These are phyloP conservation scores for Oasisia sp. DNA, from an alignment of 2,888 invertebrate species.

Conservation along the genomic window DNA sequence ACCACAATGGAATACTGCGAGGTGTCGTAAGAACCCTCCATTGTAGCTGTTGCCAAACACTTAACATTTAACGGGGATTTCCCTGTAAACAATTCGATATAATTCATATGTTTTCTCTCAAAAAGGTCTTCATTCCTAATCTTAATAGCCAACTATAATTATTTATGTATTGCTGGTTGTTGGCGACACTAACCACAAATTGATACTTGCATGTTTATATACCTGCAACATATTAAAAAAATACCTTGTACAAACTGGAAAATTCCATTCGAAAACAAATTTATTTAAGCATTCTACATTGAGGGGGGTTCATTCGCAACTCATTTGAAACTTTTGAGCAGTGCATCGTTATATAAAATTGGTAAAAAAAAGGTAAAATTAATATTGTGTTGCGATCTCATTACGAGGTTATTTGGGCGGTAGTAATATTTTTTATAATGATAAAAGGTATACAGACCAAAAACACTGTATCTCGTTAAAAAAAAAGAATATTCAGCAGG, in stretches of 20 bases:
- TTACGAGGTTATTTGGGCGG: not conserved
- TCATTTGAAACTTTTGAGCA: not conserved
- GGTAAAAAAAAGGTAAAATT: not conserved
- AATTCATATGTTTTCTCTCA: not conserved
- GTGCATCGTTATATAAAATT: not conserved
- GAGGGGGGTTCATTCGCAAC: not conserved
- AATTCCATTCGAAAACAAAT: no score
- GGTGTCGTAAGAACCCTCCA: not conserved
- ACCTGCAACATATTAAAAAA: no score
- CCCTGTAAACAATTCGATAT: not conserved
- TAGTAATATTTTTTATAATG: not conserved
- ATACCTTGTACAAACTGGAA: no score
- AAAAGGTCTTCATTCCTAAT: no score
- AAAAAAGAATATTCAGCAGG: not conserved
- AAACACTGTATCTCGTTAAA: not conserved
- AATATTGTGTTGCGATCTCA: not conserved
- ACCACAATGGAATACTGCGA: not conserved
- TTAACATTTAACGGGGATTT: not conserved
- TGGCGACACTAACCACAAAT: no score
- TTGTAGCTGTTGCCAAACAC: not conserved
- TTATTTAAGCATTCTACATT: not conserved
- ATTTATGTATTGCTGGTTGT: no score
- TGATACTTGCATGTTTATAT: no score
- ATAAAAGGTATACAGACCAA: not conserved
- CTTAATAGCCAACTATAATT: no score